Evolutionary conservation across 1,140 invertebrate genomes (phyloP), one percentile per base, ranked within the genome.

Genomic region (Atopsyche davidsoni): DNA sequence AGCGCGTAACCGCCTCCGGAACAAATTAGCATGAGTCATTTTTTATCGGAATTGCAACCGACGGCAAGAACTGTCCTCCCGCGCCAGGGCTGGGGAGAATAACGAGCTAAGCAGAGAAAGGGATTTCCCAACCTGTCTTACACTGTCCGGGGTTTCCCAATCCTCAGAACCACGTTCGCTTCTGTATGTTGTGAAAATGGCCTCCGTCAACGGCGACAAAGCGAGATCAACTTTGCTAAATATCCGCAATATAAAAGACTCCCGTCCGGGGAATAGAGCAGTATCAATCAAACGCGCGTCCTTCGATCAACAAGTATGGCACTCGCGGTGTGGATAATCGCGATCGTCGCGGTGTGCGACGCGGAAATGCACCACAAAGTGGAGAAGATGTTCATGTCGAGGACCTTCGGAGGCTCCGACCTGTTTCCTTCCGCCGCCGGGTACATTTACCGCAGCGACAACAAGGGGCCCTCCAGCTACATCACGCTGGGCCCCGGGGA

Each of bases 361-460:
- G 51, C 46, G 2, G 50, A 46, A 41, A 25, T 28, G 2, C 55
- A 57, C 35, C 55, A 53, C 34, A 48, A 57, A 36, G 69, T 72
- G 1, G 71, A 73, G 40, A 62, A 69, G 22, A 72, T 68, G 65
- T 72, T 70, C 25, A 69, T 74, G 70, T 65, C 72, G 16, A 62
- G 70, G 11, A 72, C 65, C 11, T 64, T 66, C 0, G 65, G 73
- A n/a, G n/a, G n/a, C 2, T 68, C 69, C 13, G 74, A 76, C 53
- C 65, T 72, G n/a, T 68, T 70, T 24, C 72, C 71, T 1, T 69
- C 68, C 0, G 73, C 73, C 0, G 72, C 73, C 0, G 75, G 75
- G 4, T 77, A 73, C 52, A 72, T 76, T 32, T 77, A 74, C 59
- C 67, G 72, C 34, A 76, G 70, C 51, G 67, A 73, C 38, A 69